Base-by-base conservation (phyloP, 2,797 vertebrate genomes). In the Chloroceryle amazona region DNA sequence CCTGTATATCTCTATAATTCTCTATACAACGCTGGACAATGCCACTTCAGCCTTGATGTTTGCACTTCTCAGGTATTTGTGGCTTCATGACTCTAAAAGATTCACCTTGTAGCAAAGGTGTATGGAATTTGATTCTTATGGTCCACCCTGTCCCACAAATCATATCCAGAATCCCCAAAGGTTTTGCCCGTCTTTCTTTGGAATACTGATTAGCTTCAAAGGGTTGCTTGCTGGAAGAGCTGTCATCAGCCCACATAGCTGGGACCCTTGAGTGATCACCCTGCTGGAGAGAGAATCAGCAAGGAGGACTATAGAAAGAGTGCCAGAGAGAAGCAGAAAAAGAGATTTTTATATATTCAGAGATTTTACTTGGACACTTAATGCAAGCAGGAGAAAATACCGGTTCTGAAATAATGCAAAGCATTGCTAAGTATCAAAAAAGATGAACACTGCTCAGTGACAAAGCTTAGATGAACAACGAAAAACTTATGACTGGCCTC, bases 171-270 rank as follows among this genome's bases (percentile, higher is more conserved):
- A 55, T 63, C 10, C 44, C 26, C 33, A 63, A 93, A 66, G 71
- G 70, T 75, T 94, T 85, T 49, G 39, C 37, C 61, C 89, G 57
- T 42, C 71, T 90, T 60, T 42, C 71, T 90, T 55, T 91, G 52
- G 71, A 91, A 55, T 74, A 86, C 33, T 47, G 20, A 21, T 42
- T 75, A 93, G 74, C 54, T 94, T 93, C 71, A 91, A 87, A 94
- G 67, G 37, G 63, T n/a, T 87, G 39, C 47, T 49, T 79, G 70
- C 58, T 91, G 66, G 52, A 93, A 73, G 87, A 93, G 66, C 74
- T 85, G 79, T 74, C 72, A 86, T 74, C 70, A 90, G 75, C 62
- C 61, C 46, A 71, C 41, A 75, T 21, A 87, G 62, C 25, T 55
- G 47, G 25, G 62, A 72, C 71, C 37, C 21, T 41, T 44, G 33